Conservation (phyloP, 2,888 invertebrate species). For the Dascillus cervinus region DNA sequence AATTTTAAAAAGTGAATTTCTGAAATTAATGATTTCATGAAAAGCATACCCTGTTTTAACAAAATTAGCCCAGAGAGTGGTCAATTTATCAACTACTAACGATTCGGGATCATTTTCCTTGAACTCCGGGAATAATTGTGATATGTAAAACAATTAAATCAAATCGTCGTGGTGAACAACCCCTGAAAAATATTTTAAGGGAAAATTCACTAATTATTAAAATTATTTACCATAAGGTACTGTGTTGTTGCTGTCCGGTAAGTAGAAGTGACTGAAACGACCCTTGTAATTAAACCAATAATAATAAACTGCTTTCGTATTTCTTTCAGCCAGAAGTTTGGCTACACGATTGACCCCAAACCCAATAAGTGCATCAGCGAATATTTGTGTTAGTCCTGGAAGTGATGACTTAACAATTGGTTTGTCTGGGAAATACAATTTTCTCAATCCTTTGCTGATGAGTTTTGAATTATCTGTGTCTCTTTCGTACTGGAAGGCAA, state of each 20-base stretch:
- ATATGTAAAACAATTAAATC: slow-evolving; percentile 39
- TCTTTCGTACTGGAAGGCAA: slow-evolving; percentile 55
- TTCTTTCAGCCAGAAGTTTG: slow-evolving; percentile 50
- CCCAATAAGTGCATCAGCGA: slow-evolving; percentile 52
- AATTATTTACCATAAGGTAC: slow-evolving; percentile 22
- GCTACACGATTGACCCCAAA: slow-evolving; percentile 54
- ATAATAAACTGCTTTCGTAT: slow-evolving; percentile 50
- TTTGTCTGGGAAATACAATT: slow-evolving; percentile 43
- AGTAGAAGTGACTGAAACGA: slow-evolving; percentile 49
- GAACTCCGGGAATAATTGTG: slow-evolving; percentile 27
- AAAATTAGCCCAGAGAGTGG: slow-evolving; percentile 40
- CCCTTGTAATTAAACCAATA: slow-evolving; percentile 56
- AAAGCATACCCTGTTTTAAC: slow-evolving; percentile 32
- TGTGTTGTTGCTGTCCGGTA: slow-evolving; percentile 42
- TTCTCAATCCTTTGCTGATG: slow-evolving; percentile 46
- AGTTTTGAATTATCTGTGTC: slow-evolving; percentile 45
- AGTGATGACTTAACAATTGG: slow-evolving; percentile 36
- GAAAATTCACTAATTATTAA: neutral
- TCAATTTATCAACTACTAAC: slow-evolving; percentile 33
- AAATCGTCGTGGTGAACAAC: slow-evolving; percentile 43
- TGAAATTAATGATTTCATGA: neutral
- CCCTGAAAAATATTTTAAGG: slow-evolving; percentile 20
- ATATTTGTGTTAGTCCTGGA: slow-evolving; percentile 45
- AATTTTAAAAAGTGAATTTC: slow-evolving; percentile 11
- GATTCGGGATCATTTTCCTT: slow-evolving; percentile 32